These are phyloP conservation scores for Zaprionus africanus DNA, from an alignment of 1,140 invertebrate genomes.

Conservation along the genomic window DNA sequence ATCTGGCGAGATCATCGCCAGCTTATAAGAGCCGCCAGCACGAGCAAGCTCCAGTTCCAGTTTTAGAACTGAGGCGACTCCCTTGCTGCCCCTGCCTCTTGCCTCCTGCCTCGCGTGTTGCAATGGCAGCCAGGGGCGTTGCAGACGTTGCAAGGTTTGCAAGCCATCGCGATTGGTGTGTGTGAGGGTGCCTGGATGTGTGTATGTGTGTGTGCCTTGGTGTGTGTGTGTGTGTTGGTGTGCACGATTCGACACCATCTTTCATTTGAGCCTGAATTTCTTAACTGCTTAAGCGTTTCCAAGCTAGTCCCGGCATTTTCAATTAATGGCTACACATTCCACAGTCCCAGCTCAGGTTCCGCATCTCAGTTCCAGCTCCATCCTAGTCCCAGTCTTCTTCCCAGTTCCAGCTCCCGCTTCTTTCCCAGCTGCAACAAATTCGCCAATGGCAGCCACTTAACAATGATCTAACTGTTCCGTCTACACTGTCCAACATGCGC, in stretches of 20 bases:
- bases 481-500: neutral
- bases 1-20: slow-evolving; percentile 46
- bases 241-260: slow-evolving; percentile 80
- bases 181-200: neutral
- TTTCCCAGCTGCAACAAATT: slow-evolving; percentile 56
- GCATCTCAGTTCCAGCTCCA: neutral
- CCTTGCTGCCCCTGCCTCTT: no score
- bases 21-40: slow-evolving; percentile 40
- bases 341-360: slow-evolving; percentile 22
- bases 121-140: slow-evolving; percentile 55
- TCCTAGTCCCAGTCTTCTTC: neutral
- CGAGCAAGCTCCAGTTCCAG: slow-evolving; percentile 54
- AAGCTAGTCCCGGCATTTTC: slow-evolving; percentile 63
- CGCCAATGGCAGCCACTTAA: slow-evolving; percentile 63
- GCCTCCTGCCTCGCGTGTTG: neutral
- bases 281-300: slow-evolving; percentile 46
- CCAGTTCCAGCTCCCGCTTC: neutral
- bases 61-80: slow-evolving; percentile 11
- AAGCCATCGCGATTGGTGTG: slow-evolving; percentile 78
- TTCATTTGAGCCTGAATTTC: slow-evolving; percentile 71
- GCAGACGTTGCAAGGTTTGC: slow-evolving; percentile 63
- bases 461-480: slow-evolving; percentile 34
- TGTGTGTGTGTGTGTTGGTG: slow-evolving; percentile 13
- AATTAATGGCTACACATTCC: slow-evolving; percentile 82
- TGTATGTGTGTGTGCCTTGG: slow-evolving; percentile 12